phyloP scores from a whole-genome alignment of 2,113 vertebrate species.

The Festucalex cinctus region DNA sequence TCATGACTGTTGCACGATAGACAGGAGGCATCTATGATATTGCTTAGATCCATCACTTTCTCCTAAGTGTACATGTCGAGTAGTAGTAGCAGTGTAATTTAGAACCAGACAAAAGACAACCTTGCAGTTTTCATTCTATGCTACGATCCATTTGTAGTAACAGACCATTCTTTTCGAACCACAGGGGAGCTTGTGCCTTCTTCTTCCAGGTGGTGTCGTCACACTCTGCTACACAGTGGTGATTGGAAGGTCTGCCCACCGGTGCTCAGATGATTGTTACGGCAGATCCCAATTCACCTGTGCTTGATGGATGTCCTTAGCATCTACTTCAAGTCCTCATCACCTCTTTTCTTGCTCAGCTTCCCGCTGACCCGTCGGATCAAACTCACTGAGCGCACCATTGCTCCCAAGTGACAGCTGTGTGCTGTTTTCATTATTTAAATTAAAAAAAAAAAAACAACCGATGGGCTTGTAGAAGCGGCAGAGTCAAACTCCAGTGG shows the following conservation, averaged over 20 bases:
- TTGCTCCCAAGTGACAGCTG: conserved; percentile 21
- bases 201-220: neutral
- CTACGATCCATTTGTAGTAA: conserved; percentile 51
- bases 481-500: conserved; percentile 30
- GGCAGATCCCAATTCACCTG: conserved; percentile 24
- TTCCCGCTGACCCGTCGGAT: conserved; percentile 29
- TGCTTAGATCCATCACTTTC: conserved; percentile 57
- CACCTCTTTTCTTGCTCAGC: conserved; percentile 30
- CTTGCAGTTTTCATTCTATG: conserved; percentile 56
- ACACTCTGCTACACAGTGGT: neutral
- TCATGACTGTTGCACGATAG: conserved; percentile 13
- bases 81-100: conserved; percentile 47
- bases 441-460: conserved; percentile 32
- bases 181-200: conserved; percentile 2
- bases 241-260: conserved; percentile 7
- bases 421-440: conserved; percentile 38
- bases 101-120: conserved; percentile 38
- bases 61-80: conserved; percentile 5
- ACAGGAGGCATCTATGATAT: conserved; percentile 56
- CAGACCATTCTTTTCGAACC: conserved; percentile 22
- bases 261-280: conserved; percentile 18
- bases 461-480: conserved; percentile 17
- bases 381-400: conserved; percentile 36
- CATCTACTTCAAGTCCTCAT: conserved; percentile 26
- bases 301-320: conserved; percentile 28